These are phyloP conservation scores for Vollenhovia emeryi DNA, from an alignment of 1,140 invertebrate species.

Conservation along the genomic window DNA sequence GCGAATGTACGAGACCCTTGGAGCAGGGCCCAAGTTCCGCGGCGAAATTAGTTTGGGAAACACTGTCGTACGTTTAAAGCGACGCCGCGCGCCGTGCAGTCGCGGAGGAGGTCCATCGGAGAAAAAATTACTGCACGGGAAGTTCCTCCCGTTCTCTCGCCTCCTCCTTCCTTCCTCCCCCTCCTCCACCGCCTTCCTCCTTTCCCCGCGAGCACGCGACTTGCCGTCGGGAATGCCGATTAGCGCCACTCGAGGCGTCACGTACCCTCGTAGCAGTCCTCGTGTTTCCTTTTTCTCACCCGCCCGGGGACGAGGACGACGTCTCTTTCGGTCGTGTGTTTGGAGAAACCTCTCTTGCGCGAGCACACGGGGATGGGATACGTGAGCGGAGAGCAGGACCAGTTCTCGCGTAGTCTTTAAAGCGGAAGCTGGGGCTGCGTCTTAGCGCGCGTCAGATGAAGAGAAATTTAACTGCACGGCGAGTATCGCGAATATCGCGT, in stretches of 20 bases:
- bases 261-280: conserved; percentile 46
- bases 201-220: conserved; percentile 32
- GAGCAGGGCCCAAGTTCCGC: conserved; percentile 29
- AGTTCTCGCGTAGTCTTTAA: conserved; percentile 25
- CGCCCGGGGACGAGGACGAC: not conserved
- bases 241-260: conserved; percentile 60
- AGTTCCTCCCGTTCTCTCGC: conserved; percentile 38
- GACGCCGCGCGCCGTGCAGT: conserved; percentile 9
- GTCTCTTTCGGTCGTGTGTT: conserved; percentile 56
- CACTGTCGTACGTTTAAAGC: conserved; percentile 52
- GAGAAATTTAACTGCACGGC: not conserved
- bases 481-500: not conserved
- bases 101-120: conserved; percentile 33
- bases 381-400: conserved; percentile 46
- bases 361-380: conserved; percentile 26
- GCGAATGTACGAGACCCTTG: conserved; percentile 18
- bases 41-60: conserved; percentile 59
- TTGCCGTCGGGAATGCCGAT: conserved; percentile 57
- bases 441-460: not conserved
- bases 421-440: conserved; percentile 16
- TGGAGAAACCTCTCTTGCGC: conserved; percentile 48
- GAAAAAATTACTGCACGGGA: conserved; percentile 63
- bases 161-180: not conserved
- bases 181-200: not conserved
- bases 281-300: conserved; percentile 52